phyloP scores from a whole-genome alignment of 2,113 vertebrate species.

The Rhynchopsitta pachyrhyncha region DNA sequence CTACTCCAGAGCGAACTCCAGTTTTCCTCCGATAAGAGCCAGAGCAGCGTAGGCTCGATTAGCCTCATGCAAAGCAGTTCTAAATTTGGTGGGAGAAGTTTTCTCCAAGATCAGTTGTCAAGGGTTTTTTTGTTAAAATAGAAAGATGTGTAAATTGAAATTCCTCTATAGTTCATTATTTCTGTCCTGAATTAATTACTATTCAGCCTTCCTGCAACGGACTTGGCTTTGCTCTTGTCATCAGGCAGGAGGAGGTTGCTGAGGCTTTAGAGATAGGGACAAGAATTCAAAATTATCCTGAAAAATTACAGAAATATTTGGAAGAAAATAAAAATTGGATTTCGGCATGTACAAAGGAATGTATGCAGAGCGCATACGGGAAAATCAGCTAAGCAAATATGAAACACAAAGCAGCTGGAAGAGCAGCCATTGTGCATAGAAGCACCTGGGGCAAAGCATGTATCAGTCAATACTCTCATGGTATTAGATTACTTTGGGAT shows the following conservation, averaged over 20 bases:
- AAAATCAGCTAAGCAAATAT: rapidly evolving
- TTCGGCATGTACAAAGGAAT: background rate
- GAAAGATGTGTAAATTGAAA: constrained; percentile 12
- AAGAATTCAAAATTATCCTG: background rate
- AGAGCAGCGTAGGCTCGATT: background rate
- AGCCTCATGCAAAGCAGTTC: constrained; percentile 10
- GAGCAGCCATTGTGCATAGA: background rate
- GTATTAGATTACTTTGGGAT: background rate
- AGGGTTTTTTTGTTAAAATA: constrained; percentile 38
- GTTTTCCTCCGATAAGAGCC: background rate
- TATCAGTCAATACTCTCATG: background rate
- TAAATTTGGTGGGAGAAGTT: background rate
- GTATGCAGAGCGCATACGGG: rapidly evolving
- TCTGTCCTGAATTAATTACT: constrained; percentile 52
- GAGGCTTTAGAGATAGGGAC: background rate
- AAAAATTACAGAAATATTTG: background rate
- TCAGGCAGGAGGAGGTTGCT: background rate
- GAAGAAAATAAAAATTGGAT: background rate
- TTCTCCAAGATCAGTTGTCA: constrained; percentile 12
- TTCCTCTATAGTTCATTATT: constrained; percentile 28
- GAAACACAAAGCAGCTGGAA: background rate
- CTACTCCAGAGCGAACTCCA: background rate
- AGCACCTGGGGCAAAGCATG: background rate
- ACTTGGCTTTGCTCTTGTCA: background rate
- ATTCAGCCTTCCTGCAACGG: constrained; percentile 6